phyloP scores from a whole-genome alignment of 2,113 vertebrate species.

The Leptocoma aspasia region DNA sequence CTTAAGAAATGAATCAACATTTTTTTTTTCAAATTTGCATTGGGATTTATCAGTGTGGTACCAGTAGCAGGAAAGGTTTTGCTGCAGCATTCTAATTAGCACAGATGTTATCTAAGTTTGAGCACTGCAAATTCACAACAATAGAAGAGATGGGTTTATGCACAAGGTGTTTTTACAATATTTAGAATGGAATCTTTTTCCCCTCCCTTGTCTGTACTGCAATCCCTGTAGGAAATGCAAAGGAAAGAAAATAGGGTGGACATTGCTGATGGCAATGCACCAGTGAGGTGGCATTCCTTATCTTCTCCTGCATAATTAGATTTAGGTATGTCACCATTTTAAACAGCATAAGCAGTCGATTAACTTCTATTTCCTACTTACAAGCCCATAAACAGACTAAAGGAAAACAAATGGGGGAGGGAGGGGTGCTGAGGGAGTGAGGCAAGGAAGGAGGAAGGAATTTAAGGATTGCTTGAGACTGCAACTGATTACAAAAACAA shows the following conservation, averaged over 20 bases:
- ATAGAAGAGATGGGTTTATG: background rate
- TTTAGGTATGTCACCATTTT: background rate
- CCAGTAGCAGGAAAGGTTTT: background rate
- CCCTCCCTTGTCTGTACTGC: background rate
- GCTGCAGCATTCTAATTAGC: constrained; percentile 34
- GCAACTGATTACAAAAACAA: background rate
- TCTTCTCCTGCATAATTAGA: background rate
- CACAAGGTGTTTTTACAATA: background rate
- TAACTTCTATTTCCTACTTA: background rate
- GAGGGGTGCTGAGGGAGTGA: background rate
- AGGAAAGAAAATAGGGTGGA: background rate
- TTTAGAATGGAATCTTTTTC: background rate
- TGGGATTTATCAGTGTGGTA: constrained; percentile 31
- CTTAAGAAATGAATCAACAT: constrained; percentile 15
- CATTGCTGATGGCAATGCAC: background rate
- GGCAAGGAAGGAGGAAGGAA: background rate
- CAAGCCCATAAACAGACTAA: background rate
- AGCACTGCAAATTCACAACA: background rate
- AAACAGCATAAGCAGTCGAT: background rate
- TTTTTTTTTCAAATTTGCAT: background rate
- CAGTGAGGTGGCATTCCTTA: background rate
- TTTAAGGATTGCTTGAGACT: background rate
- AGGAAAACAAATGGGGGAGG: background rate
- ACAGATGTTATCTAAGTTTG: background rate
- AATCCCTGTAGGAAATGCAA: background rate